Base-by-base conservation (phyloP, 2,113 vertebrate genomes). In the Daubentonia madagascariensis region DNA sequence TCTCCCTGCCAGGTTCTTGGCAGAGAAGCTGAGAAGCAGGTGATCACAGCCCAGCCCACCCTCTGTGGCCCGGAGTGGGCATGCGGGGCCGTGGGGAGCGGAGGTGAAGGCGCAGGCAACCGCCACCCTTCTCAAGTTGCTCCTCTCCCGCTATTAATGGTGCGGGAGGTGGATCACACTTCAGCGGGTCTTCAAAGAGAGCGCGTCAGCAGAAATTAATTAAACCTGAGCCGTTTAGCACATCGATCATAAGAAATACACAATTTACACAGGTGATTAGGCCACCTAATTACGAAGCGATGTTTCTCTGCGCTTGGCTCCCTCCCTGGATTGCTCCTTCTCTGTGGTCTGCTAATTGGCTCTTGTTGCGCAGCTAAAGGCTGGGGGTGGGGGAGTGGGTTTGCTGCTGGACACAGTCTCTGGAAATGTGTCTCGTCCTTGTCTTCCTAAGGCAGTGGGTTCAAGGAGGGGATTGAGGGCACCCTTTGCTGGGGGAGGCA, bases 191-290 rank as follows among this genome's bases (percentile, higher is more conserved):
- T 96, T 96, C 94, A 91, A 92, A 97, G 95, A 73, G 96, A 96
- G 61, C 0, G 5, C 89, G 85, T 93, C 95, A 89, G 94, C 97
- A 95, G 94, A 97, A 97, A 88, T 96, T 98, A 98, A 98, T 98
- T 97, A 98, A 96, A 95, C 91, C 87, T 70, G 90, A 83, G 88
- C 91, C 7, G 0, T 94, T 98, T 96, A 97, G 95, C 97, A 93
- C 97, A 96, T 98, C 2, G 92, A 96, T 98, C 97, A 98, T 97
- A 96, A 97, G 97, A 97, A 98, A 96, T 94, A 97, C 94, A 98
- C 94, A 96, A 79, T 97, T 98, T 98, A 93, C 97, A 96, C 95
- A 98, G 97, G 97, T 98, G 97, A 97, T 97, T 98, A 95, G 96
- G 96, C 85, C 85, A 86, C 72, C 97, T 98, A 97, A 98, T 97